Base-by-base conservation (phyloP, 2,888 invertebrate species). In the Patella pellucida region DNA sequence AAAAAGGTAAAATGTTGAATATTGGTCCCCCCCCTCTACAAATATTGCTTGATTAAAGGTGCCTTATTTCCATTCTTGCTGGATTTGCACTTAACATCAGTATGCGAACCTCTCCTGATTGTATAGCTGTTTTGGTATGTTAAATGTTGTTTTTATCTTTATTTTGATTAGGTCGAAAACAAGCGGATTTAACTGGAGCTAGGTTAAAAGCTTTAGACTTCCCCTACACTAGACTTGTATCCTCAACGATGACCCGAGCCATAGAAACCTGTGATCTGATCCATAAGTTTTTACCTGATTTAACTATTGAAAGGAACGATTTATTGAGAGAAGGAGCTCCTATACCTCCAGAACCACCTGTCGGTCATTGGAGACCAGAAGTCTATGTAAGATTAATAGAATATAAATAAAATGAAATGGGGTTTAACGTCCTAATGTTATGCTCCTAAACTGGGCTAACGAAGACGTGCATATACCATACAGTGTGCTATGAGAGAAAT, bases 171-270 rank as follows among this genome's bases (percentile, higher is more conserved):
- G 98, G 97, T 41, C 93, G 93, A 85, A 92, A 94, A 77, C 99
- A 99, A 92, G 99, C 99, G 0, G 94, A 94, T 62, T 90, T 94
- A 56, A 96, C 98, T 0, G 99, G 98, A 0, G 92, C 94, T 83
- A 93, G 93, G 27, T 92, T 99, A 74, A 94, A 94, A 74, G 93
- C 94, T 62, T 92, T 98, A 50, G 93, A 93, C 82, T 93, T 96
- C 70, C 95, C 96, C 70, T 98, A 95, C 93, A 94, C 95, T 67
- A 90, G 93, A 41, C 92, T 99, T 31, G 93, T 97, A 2, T 94
- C 94, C 81, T 99, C 98, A 0, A 97, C 97, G 0, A 97, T 99
- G 97, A 94, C 95, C 0, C 92, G 99, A 80, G 99, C 99, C 0
- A 95, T 95, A 83, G 96, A 99, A 91, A 99, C 99, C 0, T 96